A percentile compares a stretch with the other conserved stretches of the same genome.
Conservation (phyloP, 2,797 vertebrate species). For the Cossypha niveicapilla region DNA sequence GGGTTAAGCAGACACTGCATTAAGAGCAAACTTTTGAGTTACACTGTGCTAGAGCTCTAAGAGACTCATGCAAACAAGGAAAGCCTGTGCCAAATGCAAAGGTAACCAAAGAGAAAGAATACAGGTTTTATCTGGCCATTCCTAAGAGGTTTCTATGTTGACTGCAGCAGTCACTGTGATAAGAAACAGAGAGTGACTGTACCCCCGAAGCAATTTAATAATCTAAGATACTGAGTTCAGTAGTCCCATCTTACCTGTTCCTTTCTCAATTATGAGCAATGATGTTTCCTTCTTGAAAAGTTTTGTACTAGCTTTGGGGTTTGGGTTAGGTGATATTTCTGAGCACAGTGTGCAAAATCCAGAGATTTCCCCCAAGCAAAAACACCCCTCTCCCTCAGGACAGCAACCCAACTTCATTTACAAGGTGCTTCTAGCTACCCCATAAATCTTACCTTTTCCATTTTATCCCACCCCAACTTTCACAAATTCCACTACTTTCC, state of each 20-base stretch:
- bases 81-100: neutral
- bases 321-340: neutral
- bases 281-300: neutral
- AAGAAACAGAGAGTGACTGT: neutral
- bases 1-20: neutral
- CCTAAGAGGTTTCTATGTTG: neutral
- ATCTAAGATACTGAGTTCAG: neutral
- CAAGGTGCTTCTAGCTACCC: neutral
- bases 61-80: neutral
- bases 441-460: neutral
- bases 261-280: neutral
- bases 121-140: neutral
- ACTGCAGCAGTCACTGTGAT: neutral
- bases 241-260: neutral
- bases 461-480: neutral
- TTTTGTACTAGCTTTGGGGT: neutral
- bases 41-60: neutral
- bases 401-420: neutral
- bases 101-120: neutral
- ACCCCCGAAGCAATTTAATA: neutral
- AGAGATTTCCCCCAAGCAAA: neutral
- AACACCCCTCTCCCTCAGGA: neutral
- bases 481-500: neutral
- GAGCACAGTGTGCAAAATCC: neutral
- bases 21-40: neutral